Conservation (phyloP, 2,888 invertebrate genomes). For the Acanthosepion esculentum region DNA sequence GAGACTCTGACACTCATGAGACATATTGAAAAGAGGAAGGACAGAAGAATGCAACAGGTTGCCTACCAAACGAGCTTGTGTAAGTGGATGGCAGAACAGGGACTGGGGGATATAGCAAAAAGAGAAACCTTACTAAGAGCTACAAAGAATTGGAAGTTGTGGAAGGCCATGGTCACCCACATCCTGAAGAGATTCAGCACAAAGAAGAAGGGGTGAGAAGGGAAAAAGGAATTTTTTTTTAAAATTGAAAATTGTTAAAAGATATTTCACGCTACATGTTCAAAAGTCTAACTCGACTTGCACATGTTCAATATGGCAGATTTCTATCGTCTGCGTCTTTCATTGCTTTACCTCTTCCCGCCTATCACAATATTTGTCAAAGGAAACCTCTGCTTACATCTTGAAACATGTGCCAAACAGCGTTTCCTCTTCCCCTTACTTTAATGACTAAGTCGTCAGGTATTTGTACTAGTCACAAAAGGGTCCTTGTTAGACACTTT, state of each 20-base stretch:
- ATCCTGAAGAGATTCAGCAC: too few relatives aligned
- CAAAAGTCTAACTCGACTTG: background rate
- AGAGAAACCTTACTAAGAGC: too few relatives aligned
- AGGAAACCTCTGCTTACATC: background rate
- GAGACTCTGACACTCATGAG: too few relatives aligned
- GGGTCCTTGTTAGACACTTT: background rate
- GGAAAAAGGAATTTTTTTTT: too few relatives aligned
- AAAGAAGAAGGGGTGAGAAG: too few relatives aligned
- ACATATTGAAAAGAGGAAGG: too few relatives aligned
- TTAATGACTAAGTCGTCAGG: constrained; percentile 1
- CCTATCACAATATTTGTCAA: background rate
- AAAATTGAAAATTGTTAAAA: background rate
- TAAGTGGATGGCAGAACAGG: too few relatives aligned
- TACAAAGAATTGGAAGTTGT: too few relatives aligned
- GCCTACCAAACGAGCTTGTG: too few relatives aligned
- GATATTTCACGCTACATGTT: background rate
- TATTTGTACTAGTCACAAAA: background rate
- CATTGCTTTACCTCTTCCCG: background rate
- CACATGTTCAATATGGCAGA: background rate
- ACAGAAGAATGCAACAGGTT: too few relatives aligned
- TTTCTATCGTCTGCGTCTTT: background rate
- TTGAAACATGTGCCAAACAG: background rate
- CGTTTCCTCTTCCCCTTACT: background rate
- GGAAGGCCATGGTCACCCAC: too few relatives aligned
- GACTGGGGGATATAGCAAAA: too few relatives aligned